Percentiles rank a stretch among this genome's conserved stretches.
phyloP scores from a whole-genome alignment of 2,113 vertebrate genomes.

The Mus spicilegus region DNA sequence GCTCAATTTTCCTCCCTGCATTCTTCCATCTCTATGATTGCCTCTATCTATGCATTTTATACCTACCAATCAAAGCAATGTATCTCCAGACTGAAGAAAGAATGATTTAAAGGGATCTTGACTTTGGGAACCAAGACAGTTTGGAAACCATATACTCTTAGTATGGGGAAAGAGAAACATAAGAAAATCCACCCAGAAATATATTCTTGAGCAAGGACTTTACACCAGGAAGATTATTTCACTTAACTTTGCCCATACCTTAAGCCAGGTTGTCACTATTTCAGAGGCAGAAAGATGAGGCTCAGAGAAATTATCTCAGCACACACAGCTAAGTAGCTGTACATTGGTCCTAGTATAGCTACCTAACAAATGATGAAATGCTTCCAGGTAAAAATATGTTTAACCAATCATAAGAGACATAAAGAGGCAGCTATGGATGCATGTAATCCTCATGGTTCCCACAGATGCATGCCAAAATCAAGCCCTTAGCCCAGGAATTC shows the following conservation, averaged over 20 bases:
- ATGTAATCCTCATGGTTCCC: too few relatives aligned
- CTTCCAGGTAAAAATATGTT: constrained; percentile 10
- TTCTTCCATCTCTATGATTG: too few relatives aligned
- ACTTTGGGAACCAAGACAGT: background rate
- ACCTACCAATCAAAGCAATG: background rate
- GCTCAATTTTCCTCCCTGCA: background rate
- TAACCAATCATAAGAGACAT: constrained; percentile 2
- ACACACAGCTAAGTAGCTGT: background rate
- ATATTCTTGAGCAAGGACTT: background rate
- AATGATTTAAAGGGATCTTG: background rate
- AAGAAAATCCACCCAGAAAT: background rate
- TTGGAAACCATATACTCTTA: background rate
- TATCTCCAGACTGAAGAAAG: background rate
- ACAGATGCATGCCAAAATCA: background rate
- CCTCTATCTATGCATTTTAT: background rate
- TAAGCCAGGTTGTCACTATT: background rate
- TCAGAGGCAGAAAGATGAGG: constrained; percentile 3
- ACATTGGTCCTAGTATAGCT: background rate
- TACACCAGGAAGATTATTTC: background rate
- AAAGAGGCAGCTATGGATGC: background rate
- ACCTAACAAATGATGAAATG: background rate
- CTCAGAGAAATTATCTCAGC: background rate
- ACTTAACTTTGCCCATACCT: too few relatives aligned
- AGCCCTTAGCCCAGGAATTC: too few relatives aligned
- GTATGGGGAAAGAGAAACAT: too few relatives aligned